Evolutionary conservation across 2,888 invertebrate genomes (phyloP), one percentile per base, ranked within the genome.

Genomic region (Drosophila picticornis): DNA sequence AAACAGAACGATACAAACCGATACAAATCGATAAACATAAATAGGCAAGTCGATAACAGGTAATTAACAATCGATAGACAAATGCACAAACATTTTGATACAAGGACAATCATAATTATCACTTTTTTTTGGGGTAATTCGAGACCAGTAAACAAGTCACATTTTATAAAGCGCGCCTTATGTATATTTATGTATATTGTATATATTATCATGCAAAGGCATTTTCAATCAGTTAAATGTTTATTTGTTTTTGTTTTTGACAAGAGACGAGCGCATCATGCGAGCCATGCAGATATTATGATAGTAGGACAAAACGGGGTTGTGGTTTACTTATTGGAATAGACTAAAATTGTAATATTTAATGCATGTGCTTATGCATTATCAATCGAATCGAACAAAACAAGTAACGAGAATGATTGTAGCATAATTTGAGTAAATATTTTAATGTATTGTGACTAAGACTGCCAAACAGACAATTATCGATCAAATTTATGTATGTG

Each of bases 1-100:
- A 89, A 94, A 95, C 94, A 94, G 59, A 80, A 79, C 68, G 34
- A 64, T 73, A 81, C 81, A 90, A 46, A 90, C 90, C 86, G 90
- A 75, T 81, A 81, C 73, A 78, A 72, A 77, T 83, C 84, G 84
- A 87, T 84, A 83, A 50, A 50, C 7, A 36, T 53, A 78, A 74
- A 84, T 80, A 84, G 43, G 58, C 59, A 64, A 38, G 36, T 58
- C 59, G 52, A 89, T 78, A 81, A 83, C 79, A 40, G 29, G n/a
- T 19, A 34, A 19, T 48, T 51, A 43, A 67, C 71, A 58, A 75
- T 89, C 79, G 84, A 67, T 83, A 80, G 84, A 85, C 88, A 85
- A 59, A 70, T 65, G 70, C 84, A 88, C 80, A 86, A 86, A 83
- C 86, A 57, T 73, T 64, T 46, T 72, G 68, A 2, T 80, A 83